Base-by-base conservation (phyloP, 1,140 invertebrate species). In the Coelopa frigida region DNA sequence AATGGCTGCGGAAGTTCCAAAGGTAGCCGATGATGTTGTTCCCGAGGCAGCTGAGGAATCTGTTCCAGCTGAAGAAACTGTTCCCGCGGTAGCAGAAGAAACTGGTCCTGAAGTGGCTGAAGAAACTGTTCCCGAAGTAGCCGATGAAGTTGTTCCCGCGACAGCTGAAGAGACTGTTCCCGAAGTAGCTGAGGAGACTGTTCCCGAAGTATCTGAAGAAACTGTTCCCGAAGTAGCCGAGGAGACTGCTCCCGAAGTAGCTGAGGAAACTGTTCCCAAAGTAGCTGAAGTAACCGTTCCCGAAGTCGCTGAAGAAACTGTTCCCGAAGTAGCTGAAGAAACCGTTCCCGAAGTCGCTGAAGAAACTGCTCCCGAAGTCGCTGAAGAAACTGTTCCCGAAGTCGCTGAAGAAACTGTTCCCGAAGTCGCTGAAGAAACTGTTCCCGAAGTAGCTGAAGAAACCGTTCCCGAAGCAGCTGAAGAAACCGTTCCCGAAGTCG, bases 391-490 rank as follows among this genome's bases (percentile, higher is more conserved):
- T 27, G 14, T 10, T 18, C 23, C 5, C 20, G n/a, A n/a, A n/a
- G n/a, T n/a, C n/a, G 39, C 39, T 24, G 40, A 43, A 31, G 15
- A 35, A n/a, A n/a, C n/a, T n/a, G n/a, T n/a, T n/a, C n/a, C n/a
- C n/a, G n/a, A n/a, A n/a, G n/a, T n/a, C n/a, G n/a, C 27, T 5
- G 46, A 49, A 4, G 37, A 44, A 41, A 44, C 17, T 18, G 23
- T 31, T 21, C 36, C 29, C 10, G n/a, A n/a, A n/a, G n/a, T n/a
- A n/a, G n/a, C n/a, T n/a, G n/a, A n/a, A n/a, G n/a, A n/a, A n/a
- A n/a, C n/a, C n/a, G n/a, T n/a, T n/a, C n/a, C n/a, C n/a, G n/a
- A n/a, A n/a, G n/a, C n/a, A n/a, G n/a, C 7, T 3, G n/a, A 42
- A 26, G 39, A 42, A 42, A 42, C 14, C 21, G 14, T 10, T 18